Evolutionary conservation across 2,888 invertebrate genomes (phyloP).

Genomic region (Trypoxylon attenuatum): DNA sequence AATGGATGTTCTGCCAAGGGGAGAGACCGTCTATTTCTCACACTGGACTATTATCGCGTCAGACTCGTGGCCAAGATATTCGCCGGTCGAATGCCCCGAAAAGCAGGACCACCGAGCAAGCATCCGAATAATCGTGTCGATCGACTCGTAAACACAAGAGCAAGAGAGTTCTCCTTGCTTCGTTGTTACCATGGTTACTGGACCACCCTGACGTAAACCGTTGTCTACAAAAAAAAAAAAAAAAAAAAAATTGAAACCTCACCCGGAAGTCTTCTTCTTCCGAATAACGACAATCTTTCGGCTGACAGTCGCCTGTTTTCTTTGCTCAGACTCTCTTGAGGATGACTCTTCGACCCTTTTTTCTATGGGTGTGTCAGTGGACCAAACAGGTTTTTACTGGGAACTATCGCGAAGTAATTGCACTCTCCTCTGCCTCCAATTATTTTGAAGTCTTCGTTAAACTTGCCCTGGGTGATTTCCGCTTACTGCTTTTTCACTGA

Average conservation of each 20-base stretch:
- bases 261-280: slow-evolving; percentile 21
- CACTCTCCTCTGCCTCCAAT: background rate
- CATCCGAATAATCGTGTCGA: slow-evolving; percentile 36
- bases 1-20: too few species aligned
- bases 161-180: slow-evolving; percentile 16
- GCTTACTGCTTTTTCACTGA: background rate
- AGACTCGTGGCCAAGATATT: slow-evolving; percentile 36
- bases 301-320: background rate
- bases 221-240: too few species aligned
- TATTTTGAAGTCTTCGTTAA: background rate
- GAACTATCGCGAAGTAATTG: slow-evolving; percentile 1
- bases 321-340: background rate
- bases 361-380: background rate
- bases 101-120: slow-evolving; percentile 14
- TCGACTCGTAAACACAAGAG: slow-evolving; percentile 30
- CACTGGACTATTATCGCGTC: slow-evolving; percentile 47
- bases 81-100: slow-evolving; percentile 8
- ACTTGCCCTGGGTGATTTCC: background rate
- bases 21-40: slow-evolving; percentile 50
- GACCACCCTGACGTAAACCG: slow-evolving; percentile 53
- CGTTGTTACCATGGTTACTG: slow-evolving; percentile 6
- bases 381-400: background rate
- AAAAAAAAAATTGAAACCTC: slow-evolving; percentile 20
- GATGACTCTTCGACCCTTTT: slow-evolving; percentile 1
- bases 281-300: slow-evolving; percentile 1